phyloP scores from a whole-genome alignment of 2,113 vertebrate genomes.

The Empidonax traillii region DNA sequence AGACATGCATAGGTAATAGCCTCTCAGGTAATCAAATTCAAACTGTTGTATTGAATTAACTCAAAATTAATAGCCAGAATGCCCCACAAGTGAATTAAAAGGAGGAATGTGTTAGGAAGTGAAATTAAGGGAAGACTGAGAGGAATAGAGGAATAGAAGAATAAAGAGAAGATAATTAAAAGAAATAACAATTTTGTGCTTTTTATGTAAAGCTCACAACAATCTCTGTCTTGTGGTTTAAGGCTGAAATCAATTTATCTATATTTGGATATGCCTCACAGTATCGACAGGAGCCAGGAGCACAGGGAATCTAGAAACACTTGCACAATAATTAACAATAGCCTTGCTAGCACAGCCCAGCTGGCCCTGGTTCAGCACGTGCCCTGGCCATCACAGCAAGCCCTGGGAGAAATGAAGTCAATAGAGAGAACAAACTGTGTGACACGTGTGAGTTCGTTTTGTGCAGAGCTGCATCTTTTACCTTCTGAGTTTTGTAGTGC shows the following conservation, averaged over 20 bases:
- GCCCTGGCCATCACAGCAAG: neutral
- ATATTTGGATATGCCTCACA: neutral
- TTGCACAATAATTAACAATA: constrained; percentile 13
- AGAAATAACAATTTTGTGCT: constrained; percentile 1
- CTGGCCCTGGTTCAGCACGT: neutral
- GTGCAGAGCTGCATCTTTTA: neutral
- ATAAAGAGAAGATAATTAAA: constrained; percentile 14
- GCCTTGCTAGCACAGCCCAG: neutral
- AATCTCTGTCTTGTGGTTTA: constrained; percentile 14
- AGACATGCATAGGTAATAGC: neutral
- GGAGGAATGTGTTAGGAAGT: neutral
- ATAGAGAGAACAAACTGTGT: neutral
- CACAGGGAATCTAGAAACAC: neutral
- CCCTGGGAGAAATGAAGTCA: neutral
- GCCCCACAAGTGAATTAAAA: constrained; percentile 10
- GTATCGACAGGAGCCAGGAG: neutral
- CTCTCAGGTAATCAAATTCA: constrained; percentile 18
- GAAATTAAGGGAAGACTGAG: neutral
- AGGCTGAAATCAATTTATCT: constrained; percentile 48
- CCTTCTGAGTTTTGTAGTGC: neutral
- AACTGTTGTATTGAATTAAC: constrained; percentile 21
- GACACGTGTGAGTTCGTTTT: neutral
- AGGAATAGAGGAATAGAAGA: neutral
- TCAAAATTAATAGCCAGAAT: constrained; percentile 28
- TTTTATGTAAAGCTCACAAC: constrained; percentile 22